Evolutionary conservation across 2,888 invertebrate genomes (phyloP).

Genomic region (Anagyrus pseudococci): DNA sequence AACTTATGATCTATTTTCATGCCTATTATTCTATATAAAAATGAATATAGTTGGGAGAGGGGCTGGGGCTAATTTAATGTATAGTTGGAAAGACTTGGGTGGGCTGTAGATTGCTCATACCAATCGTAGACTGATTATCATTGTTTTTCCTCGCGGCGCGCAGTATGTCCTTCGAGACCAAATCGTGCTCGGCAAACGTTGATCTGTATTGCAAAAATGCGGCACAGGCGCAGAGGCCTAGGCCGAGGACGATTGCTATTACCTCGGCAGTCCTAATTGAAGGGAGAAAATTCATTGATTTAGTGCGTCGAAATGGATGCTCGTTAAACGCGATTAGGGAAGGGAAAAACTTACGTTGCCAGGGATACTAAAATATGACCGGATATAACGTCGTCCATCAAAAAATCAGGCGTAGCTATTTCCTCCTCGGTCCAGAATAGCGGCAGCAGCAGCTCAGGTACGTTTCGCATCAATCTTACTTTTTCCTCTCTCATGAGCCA

Average conservation of each 20-base stretch:
- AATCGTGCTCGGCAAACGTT: not conserved
- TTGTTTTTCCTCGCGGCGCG: not conserved
- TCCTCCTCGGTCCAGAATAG: constrained; percentile 85
- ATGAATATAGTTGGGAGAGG: too few species aligned
- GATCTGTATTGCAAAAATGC: not conserved
- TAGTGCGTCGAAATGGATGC: too few species aligned
- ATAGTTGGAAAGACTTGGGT: too few species aligned
- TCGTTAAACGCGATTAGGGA: too few species aligned
- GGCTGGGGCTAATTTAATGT: too few species aligned
- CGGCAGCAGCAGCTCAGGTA: constrained; percentile 73
- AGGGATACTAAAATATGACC: constrained; percentile 3
- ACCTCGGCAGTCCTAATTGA: not conserved
- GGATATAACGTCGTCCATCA: constrained; percentile 48
- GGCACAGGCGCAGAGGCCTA: not conserved
- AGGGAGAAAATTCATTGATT: not conserved
- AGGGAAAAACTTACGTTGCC: constrained; percentile 42
- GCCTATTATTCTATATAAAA: too few species aligned
- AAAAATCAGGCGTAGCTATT: constrained; percentile 46
- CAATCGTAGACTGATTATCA: not conserved
- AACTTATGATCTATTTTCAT: too few species aligned
- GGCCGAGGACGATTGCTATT: not conserved
- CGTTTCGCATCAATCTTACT: constrained; percentile 70
- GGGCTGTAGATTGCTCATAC: not conserved
- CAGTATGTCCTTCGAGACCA: not conserved
- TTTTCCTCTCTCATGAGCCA: constrained; percentile 70